phyloP scores from a whole-genome alignment of 2,888 invertebrate species.

The Drosophila glabriapex region DNA sequence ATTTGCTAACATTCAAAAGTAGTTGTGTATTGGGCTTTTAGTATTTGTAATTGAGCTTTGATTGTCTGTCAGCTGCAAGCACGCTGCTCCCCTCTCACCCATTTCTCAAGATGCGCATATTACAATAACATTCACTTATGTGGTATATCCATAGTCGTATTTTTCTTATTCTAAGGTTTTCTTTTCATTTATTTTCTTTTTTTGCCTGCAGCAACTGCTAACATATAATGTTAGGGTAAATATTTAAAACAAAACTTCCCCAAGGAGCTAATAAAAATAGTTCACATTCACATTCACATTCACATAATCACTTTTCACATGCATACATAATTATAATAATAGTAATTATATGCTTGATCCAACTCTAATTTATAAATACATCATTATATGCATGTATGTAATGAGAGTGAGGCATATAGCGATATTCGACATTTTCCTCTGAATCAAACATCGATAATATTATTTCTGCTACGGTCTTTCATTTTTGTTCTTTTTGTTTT shows the following conservation, averaged over 20 bases:
- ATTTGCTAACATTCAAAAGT: constrained; percentile 48
- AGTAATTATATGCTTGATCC: constrained; percentile 13
- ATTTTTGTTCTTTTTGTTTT: background rate
- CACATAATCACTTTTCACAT: constrained; percentile 26
- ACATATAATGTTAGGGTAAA: constrained; percentile 21
- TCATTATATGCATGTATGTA: constrained; percentile 9
- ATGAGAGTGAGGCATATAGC: constrained; percentile 30
- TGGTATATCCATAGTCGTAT: constrained; percentile 23
- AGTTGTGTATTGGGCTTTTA: constrained; percentile 13
- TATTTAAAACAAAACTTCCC: constrained; percentile 45
- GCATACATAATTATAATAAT: constrained; percentile 9
- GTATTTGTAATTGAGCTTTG: constrained; percentile 67
- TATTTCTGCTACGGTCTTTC: constrained; percentile 10
- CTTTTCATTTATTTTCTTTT: background rate
- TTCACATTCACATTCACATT: constrained; percentile 28
- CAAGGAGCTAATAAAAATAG: constrained; percentile 42
- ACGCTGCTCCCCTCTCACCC: constrained; percentile 44
- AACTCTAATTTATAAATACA: constrained; percentile 4
- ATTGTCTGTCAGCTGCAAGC: constrained; percentile 79
- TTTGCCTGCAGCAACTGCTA: constrained; percentile 27
- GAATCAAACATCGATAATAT: background rate
- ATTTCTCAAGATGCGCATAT: constrained; percentile 2
- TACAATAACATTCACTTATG: constrained; percentile 32
- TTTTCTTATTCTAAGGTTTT: background rate
- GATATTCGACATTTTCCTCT: constrained; percentile 14